phyloP scores from a whole-genome alignment of 1,140 invertebrate genomes.

The Phthorimaea operculella region DNA sequence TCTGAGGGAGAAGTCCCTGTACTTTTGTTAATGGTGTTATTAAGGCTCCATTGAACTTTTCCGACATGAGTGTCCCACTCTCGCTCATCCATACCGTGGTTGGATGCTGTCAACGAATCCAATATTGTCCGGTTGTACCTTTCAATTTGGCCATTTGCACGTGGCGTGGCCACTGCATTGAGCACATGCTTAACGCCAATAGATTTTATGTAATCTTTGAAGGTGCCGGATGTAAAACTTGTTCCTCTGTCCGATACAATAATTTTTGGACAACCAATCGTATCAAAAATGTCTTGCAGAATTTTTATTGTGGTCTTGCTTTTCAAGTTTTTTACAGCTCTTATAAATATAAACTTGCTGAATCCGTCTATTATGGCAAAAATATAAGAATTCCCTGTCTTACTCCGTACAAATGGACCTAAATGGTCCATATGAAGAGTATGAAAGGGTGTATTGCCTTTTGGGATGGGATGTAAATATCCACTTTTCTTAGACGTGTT shows the following conservation, averaged over 20 bases:
- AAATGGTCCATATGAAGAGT: constrained; percentile 20
- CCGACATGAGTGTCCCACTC: constrained; percentile 9
- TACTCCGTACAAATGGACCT: constrained; percentile 16
- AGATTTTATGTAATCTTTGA: constrained; percentile 6
- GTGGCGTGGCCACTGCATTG: constrained; percentile 9
- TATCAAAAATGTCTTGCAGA: constrained; percentile 8
- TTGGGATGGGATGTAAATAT: constrained; percentile 18
- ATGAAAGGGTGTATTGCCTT: constrained; percentile 13
- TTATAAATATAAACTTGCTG: constrained; percentile 20
- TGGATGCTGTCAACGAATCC: neutral
- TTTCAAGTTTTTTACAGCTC: constrained; percentile 8
- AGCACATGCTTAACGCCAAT: constrained; percentile 9
- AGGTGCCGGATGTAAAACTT: constrained; percentile 7
- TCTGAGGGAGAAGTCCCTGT: constrained; percentile 8
- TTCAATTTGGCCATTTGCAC: constrained; percentile 11
- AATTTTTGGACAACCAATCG: constrained; percentile 6
- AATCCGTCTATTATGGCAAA: constrained; percentile 31
- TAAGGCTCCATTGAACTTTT: constrained; percentile 13
- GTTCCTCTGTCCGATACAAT: constrained; percentile 11
- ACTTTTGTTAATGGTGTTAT: constrained; percentile 10
- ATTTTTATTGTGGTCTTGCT: constrained; percentile 10
- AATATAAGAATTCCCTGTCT: constrained; percentile 24
- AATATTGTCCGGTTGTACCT: constrained; percentile 7
- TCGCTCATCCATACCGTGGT: constrained; percentile 6
- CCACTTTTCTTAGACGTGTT: constrained; percentile 12